phyloP scores from a whole-genome alignment of 2,113 vertebrate species.

The Recurvirostra avosetta region DNA sequence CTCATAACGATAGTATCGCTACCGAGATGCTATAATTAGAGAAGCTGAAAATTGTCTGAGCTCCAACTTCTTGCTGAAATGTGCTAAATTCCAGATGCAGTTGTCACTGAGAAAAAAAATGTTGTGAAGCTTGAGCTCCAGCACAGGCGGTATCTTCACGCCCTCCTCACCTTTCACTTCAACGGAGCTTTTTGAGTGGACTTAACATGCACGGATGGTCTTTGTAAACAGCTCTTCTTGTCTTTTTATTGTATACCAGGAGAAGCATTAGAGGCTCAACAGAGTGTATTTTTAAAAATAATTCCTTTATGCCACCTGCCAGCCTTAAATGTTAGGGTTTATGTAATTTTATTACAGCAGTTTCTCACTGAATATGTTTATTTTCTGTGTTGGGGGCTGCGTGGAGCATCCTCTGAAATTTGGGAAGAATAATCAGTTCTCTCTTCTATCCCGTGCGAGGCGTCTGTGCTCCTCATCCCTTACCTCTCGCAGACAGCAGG shows the following conservation, averaged over 20 bases:
- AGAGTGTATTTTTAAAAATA: background rate
- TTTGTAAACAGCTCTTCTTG: background rate
- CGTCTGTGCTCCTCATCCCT: background rate
- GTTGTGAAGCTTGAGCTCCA: background rate
- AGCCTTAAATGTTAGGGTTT: background rate
- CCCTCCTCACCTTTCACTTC: background rate
- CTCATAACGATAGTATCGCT: background rate
- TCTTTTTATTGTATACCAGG: background rate
- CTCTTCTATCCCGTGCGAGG: background rate
- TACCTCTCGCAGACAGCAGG: background rate
- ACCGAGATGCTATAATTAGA: slow-evolving; percentile 22
- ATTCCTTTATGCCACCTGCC: background rate
- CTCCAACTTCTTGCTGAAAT: slow-evolving; percentile 1
- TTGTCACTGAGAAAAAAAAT: background rate
- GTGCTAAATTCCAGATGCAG: background rate
- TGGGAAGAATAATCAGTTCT: background rate
- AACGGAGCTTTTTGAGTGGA: background rate
- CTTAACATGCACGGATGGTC: background rate
- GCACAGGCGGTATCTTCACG: background rate
- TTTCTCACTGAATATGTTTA: background rate
- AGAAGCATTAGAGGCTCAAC: background rate
- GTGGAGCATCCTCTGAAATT: background rate
- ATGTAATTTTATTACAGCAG: background rate
- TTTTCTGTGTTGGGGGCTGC: background rate
- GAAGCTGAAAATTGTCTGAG: slow-evolving; percentile 22